phyloP scores from a whole-genome alignment of 2,797 vertebrate genomes.

The Lepidocolaptes lacrymiger region DNA sequence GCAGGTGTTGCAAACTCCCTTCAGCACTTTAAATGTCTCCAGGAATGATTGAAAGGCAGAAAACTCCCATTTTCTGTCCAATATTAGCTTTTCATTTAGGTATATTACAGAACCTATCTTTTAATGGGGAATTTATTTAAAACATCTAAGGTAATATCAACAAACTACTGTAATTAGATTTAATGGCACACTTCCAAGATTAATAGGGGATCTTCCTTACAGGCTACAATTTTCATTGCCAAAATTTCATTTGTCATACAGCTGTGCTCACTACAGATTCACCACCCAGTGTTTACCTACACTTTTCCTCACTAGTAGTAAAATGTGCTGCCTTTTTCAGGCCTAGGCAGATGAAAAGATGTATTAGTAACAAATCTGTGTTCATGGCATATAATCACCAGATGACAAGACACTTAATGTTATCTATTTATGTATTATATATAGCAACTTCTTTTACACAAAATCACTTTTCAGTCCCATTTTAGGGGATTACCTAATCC shows the following conservation, averaged over 20 bases:
- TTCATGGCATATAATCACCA: conserved; percentile 53
- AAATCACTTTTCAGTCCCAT: conserved; percentile 64
- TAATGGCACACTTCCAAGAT: conserved; percentile 65
- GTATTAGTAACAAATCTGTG: conserved; percentile 36
- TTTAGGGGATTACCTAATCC: conserved; percentile 59
- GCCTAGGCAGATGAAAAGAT: conserved; percentile 48
- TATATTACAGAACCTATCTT: conserved; percentile 13
- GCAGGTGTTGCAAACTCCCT: not conserved
- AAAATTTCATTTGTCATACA: conserved; percentile 52
- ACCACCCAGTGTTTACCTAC: not conserved
- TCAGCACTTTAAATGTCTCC: not conserved
- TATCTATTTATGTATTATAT: conserved; percentile 65
- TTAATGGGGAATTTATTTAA: conserved; percentile 10
- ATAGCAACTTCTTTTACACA: conserved; percentile 60
- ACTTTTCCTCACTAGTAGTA: not conserved
- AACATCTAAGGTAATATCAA: conserved; percentile 35
- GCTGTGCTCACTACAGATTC: not conserved
- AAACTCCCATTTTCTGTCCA: not conserved
- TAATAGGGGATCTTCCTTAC: conserved; percentile 62
- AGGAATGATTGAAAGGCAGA: not conserved
- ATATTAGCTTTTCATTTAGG: conserved; percentile 31
- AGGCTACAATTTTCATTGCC: conserved; percentile 62
- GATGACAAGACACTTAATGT: conserved; percentile 52
- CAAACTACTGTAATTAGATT: conserved; percentile 70
- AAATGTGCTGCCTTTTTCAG: conserved; percentile 33